Evolutionary conservation across 2,888 invertebrate genomes (phyloP), one percentile per base, ranked within the genome.

Genomic region (Eristalis intricaria): DNA sequence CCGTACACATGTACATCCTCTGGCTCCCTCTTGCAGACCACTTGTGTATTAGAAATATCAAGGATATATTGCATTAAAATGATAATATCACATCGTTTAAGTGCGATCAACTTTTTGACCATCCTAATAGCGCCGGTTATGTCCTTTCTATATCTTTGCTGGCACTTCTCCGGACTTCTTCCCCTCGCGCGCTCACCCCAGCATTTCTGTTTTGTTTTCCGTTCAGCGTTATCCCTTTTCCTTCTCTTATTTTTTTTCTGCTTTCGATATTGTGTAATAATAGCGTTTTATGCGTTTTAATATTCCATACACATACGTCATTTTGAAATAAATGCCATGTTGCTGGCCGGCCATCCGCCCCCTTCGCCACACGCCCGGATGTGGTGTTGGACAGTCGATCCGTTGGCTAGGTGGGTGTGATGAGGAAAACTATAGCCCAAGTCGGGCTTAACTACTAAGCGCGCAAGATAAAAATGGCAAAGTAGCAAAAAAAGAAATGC

Each of bases 271-370:
- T 82, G 82, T 82, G 85, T 85, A 88, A 89, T 89, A 89, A 89
- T 89, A 83, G 88, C 82, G 65, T 89, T 89, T 89, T 90, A 88
- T 86, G 87, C 87, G 90, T 90, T 91, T 92, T 92, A 92, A 91
- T 92, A 92, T 92, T 92, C 92, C 90, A 88, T 90, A 90, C 92
- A 91, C 92, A 92, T 92, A 91, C 91, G 92, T 92, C 92, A 92
- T 92, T 85, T 88, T 90, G 91, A 91, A 91, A 90, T 91, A 92
- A 91, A 91, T 91, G 91, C 75, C 74, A 71, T 80, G 73, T 79
- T 63, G 60, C 60, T 50, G 8, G 2, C 7, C 19, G 19, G 2
- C n/a, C 1, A 23, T 23, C 58, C 22, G 8, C 58, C 58, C 2
- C 58, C 58, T 2, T 22, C 10, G 5, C 13, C 26, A 76, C 58